Evolutionary conservation across 2,797 vertebrate genomes (phyloP).

Genomic region (Melanotaenia parkinsoni): DNA sequence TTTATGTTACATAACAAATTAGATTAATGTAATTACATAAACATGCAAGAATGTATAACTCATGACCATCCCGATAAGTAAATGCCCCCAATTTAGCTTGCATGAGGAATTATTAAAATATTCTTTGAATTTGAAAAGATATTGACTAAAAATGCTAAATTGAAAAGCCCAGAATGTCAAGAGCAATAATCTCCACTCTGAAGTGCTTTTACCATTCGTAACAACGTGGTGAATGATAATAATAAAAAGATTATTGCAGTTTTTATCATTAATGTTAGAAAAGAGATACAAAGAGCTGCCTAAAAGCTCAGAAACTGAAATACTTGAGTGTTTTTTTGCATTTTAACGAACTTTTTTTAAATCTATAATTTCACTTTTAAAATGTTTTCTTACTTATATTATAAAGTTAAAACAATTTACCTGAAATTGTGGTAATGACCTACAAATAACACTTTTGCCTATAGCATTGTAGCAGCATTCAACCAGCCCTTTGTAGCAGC

Average conservation of each 20-base stretch:
- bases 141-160: constrained; percentile 5
- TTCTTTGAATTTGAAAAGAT: neutral
- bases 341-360: neutral
- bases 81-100: neutral
- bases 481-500: constrained; percentile 14
- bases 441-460: neutral
- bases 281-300: constrained; percentile 11
- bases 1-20: constrained; percentile 44
- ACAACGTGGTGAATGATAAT: constrained; percentile 13
- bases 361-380: constrained; percentile 1
- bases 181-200: constrained; percentile 16
- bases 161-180: constrained; percentile 4
- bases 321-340: neutral
- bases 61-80: neutral
- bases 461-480: constrained; percentile 8
- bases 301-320: constrained; percentile 11
- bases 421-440: neutral
- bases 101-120: neutral
- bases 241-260: constrained; percentile 22
- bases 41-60: neutral
- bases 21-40: constrained; percentile 18
- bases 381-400: neutral
- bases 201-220: constrained; percentile 2
- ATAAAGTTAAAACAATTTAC: constrained; percentile 5
- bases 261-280: constrained; percentile 41